Conservation (phyloP, 2,113 vertebrate species). For the Rhea americana region DNA sequence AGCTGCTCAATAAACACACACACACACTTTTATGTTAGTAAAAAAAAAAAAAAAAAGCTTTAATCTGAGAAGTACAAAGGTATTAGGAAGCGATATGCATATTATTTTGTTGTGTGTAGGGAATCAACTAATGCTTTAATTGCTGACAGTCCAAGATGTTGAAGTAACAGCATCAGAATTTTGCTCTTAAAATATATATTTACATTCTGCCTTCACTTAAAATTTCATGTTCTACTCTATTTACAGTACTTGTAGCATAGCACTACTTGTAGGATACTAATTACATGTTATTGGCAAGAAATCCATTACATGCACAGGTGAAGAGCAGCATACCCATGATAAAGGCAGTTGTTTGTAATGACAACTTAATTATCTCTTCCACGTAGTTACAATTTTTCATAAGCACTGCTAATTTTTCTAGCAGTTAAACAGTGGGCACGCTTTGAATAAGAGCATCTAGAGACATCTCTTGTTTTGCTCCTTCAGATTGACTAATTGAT, state of each 20-base stretch:
- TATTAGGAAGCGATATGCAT: neutral
- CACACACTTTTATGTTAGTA: too few species aligned
- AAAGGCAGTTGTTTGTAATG: neutral
- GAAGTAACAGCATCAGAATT: neutral
- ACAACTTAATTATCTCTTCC: neutral
- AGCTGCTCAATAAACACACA: neutral
- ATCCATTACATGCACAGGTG: neutral
- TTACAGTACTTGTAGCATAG: neutral
- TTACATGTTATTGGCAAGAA: neutral
- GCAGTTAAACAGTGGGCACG: neutral
- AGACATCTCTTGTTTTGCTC: neutral
- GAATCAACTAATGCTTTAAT: neutral
- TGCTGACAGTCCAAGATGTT: neutral
- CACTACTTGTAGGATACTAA: neutral
- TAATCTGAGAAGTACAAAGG: neutral
- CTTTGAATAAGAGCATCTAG: neutral
- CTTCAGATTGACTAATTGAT: neutral
- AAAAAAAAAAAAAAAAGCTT: neutral
- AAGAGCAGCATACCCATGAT: neutral
- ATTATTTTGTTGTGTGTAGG: neutral
- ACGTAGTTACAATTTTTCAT: neutral
- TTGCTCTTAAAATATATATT: neutral
- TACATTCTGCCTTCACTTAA: neutral
- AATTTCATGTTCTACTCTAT: neutral
- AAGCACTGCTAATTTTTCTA: neutral